Base-by-base conservation (phyloP, 2,888 invertebrate species). In the Noctua janthina region DNA sequence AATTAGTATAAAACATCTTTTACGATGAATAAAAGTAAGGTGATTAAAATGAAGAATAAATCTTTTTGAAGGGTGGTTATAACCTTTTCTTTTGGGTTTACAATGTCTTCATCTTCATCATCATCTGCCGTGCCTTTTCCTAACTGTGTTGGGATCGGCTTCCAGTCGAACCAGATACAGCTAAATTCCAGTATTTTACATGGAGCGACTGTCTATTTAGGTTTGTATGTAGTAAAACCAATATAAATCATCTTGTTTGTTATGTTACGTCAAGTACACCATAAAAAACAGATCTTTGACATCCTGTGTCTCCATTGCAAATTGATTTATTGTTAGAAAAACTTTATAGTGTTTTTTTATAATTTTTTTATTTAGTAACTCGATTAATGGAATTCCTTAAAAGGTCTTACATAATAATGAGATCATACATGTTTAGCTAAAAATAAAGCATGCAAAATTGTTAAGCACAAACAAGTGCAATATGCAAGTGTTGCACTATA, bases 1-100 rank as follows among this genome's bases (percentile, higher is more conserved):
- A 59, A 79, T 67, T 67, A 17, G 54, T 46, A 23, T 46, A 49
- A 66, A 62, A 0, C 56, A 56, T 23, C 15, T 70, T 79, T 46
- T 69, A 77, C 11, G 13, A 54, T n/a, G 7, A n/a, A 29, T 29
- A 15, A 56, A 11, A 43, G 15, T 66, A 2, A 43, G 4, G n/a
- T 39, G 35, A 67, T n/a, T 35, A 46, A 56, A 76, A 67, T 67
- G 1, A 66, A 54, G 17, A 54, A 78, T n/a, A 29, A n/a, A 56
- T 20, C 39, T 75, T 15, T 35, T 17, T n/a, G 13, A 35, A 54
- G 17, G 23, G n/a, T 2, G 20, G 11, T 6, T 35, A n/a, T n/a
- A n/a, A 13, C 35, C 6, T 69, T 0, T 7, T 72, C 5, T 73
- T n/a, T 17, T 72, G 23, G 11, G 11, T 46, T 4, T 23, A 2